Conservation (phyloP, 2,113 vertebrate species). For the Taurulus bubalis region DNA sequence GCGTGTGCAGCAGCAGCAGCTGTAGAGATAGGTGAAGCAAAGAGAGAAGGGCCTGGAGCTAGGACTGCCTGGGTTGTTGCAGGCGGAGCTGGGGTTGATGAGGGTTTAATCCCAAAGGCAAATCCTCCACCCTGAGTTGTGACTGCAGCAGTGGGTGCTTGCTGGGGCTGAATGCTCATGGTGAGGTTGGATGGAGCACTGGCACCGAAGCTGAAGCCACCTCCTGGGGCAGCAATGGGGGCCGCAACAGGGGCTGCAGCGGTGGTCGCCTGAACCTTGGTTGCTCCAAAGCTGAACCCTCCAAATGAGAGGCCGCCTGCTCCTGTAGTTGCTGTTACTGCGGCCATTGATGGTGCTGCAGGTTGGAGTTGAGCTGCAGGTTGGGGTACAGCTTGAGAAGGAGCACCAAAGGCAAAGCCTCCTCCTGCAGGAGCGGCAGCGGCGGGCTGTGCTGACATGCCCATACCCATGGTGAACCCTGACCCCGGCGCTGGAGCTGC, state of each 20-base stretch:
- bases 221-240: conserved; percentile 63
- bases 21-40: conserved; percentile 67
- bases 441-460: conserved; percentile 53
- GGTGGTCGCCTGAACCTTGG: conserved; percentile 79
- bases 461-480: conserved; percentile 71
- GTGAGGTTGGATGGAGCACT: conserved; percentile 54
- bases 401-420: conserved; percentile 68
- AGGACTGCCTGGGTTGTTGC: conserved; percentile 66
- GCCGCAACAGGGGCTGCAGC: conserved; percentile 57
- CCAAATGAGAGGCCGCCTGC: conserved; percentile 72
- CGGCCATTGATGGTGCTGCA: background rate
- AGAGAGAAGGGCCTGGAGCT: conserved; percentile 73
- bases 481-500: conserved; percentile 63
- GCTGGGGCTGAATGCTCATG: conserved; percentile 70
- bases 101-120: conserved; percentile 85
- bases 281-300: conserved; percentile 81
- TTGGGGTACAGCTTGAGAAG: conserved; percentile 26
- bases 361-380: background rate
- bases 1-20: conserved; percentile 12
- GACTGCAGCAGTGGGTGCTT: conserved; percentile 35
- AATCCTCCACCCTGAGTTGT: conserved; percentile 75
- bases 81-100: conserved; percentile 79
- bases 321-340: conserved; percentile 7
- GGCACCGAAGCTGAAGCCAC: conserved; percentile 75
- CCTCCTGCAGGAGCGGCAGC: conserved; percentile 59